Evolutionary conservation across 2,888 invertebrate genomes (phyloP), one percentile per base, ranked within the genome.

Genomic region (Agrochola litura): DNA sequence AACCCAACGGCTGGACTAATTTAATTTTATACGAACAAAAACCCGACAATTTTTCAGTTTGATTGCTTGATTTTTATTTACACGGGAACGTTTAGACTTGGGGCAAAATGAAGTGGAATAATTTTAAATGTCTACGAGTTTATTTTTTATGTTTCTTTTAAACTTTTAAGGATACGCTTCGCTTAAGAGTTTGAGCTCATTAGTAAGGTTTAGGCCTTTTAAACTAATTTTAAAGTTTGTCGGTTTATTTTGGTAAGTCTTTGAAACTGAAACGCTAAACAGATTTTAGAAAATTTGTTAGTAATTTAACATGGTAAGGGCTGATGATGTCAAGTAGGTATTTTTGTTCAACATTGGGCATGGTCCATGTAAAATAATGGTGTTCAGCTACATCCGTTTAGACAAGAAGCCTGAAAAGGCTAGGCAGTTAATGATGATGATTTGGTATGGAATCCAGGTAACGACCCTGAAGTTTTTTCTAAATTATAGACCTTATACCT

Each of bases 1-100:
- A 66, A 25, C 81, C 83, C 83, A 83, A 76, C 81, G 82, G 72
- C 72, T 84, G 88, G 84, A 82, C 85, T 83, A 77, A 88, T 87
- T 88, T 87, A 77, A 85, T 85, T 85, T 85, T 79, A 76, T 52
- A 68, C 79, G 79, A 79, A 84, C 78, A 82, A 83, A 82, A 79
- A 76, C 25, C 66, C 73, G 60, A 58, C 79, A 72, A 74, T 78
- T 80, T 84, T 84, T 76, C 74, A 72, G 72, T 77, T 69, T 75
- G 83, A 84, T 81, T 84, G 83, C 77, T 73, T 84, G 84, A 84
- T 81, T 84, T 83, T 84, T 84, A 84, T 84, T 84, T 84, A 73
- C 81, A 70, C 64, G 58, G 16, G n/a, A 67, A n/a, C 79, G 60
- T 84, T 86, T 79, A 79, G 67, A 52, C 68, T 66, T 58, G 63